Evolutionary conservation across 2,113 vertebrate genomes (phyloP), one percentile per base, ranked within the genome.

Genomic region (Suncus etruscus): DNA sequence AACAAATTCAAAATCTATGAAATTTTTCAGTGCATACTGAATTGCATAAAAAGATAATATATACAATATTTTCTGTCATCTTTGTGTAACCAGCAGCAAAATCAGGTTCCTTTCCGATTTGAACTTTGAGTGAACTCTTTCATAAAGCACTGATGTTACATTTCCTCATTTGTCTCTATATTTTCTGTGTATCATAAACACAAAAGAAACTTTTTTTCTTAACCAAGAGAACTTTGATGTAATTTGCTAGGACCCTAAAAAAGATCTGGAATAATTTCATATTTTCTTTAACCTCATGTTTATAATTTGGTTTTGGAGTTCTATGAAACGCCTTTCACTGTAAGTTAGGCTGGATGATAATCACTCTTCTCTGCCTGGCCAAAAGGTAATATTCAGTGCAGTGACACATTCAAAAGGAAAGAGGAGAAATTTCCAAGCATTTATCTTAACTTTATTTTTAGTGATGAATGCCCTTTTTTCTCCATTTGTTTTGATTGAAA

Each of bases 281-380:
- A 88, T 93, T 94, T 86, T 54, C 91, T 93, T 93, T 94, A 93
- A 51, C 83, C 48, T 96, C 74, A 80, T 90, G 93, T 84, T 95
- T 92, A 89, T 94, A 87, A 92, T 95, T 90, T 90, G 80, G 11
- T 82, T 90, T 88, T 96, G 93, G 91, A 83, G 66, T 90, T 88
- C 73, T 92, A 3, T 94, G 77, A 94, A 91, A 93, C 2, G 2
- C 73, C 91, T 95, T 90, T 95, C 91, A 94, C 65, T 81, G 47
- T 93, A 87, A 94, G 74, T 95, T 95, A 95, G 61, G 68, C 51
- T 86, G 76, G 68, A 91, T 83, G 80, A 51, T 94, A 83, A 93
- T 95, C 89, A 92, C 65, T 92, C 32, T 91, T 91, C 75, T 86
- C 12, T 74, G 10, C 86, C 74, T 90, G 16, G 81, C 84, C 86